Evolutionary conservation across 2,797 vertebrate species (phyloP).

Genomic region (Darevskia mixta): DNA sequence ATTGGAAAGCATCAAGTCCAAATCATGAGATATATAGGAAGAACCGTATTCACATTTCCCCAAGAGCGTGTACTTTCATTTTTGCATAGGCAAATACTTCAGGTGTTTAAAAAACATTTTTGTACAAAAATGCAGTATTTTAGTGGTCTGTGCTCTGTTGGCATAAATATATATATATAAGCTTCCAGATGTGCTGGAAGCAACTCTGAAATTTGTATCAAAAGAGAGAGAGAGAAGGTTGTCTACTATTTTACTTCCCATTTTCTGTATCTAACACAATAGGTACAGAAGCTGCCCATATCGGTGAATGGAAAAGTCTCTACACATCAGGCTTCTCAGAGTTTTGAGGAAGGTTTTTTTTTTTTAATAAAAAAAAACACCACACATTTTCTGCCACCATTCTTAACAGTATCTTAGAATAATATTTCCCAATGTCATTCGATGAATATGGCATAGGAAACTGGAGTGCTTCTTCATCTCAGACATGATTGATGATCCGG

Average conservation of each 20-base stretch:
- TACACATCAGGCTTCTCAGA: not conserved
- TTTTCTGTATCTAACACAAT: not conserved
- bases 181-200: not conserved
- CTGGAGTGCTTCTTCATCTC: slow-evolving; percentile 17
- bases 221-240: not conserved
- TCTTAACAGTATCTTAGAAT: not conserved
- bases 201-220: not conserved
- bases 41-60: not conserved
- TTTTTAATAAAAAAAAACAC: not conserved
- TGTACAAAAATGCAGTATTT: not conserved
- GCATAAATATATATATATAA: not conserved
- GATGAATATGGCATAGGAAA: slow-evolving; percentile 17
- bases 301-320: not conserved
- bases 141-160: not conserved
- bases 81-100: not conserved
- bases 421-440: not conserved
- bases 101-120: not conserved
- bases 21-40: not conserved
- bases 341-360: not conserved
- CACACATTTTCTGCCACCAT: not conserved
- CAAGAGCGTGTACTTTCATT: not conserved
- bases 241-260: not conserved
- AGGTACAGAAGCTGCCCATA: not conserved
- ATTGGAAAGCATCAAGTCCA: not conserved
- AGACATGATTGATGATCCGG: slow-evolving; percentile 25